Evolutionary conservation across 92 coral and sea anemone species (phyloP).

Genomic region (Zoanthus sansibaricus): DNA sequence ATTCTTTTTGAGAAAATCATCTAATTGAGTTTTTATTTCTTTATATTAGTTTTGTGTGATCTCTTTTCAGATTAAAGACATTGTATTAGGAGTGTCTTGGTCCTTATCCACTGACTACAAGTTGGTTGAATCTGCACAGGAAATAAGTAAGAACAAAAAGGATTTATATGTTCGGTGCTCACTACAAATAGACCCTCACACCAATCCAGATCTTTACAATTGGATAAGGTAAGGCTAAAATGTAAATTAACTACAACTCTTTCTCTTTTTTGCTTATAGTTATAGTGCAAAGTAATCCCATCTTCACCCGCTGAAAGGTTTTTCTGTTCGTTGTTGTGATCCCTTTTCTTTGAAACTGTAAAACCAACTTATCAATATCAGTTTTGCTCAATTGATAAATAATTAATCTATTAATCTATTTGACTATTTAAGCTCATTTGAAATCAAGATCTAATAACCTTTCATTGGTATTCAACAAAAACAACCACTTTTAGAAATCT

Average conservation of each 20-base stretch:
- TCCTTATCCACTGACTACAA: neutral
- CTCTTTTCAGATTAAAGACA: conserved; percentile 17
- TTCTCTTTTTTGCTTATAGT: neutral
- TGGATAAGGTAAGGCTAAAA: conserved; percentile 25
- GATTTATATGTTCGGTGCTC: conserved; percentile 14
- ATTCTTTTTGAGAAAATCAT: too few species aligned
- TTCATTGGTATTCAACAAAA: neutral
- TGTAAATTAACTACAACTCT: neutral
- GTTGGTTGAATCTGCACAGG: neutral
- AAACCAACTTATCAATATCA: too few species aligned
- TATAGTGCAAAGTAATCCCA: too few species aligned
- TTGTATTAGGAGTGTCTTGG: conserved; percentile 31
- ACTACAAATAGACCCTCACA: conserved; percentile 8
- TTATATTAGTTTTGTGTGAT: neutral
- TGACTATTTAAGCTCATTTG: neutral
- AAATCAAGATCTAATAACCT: too few species aligned
- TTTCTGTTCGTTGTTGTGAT: too few species aligned
- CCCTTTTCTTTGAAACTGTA: too few species aligned
- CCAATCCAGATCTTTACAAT: neutral
- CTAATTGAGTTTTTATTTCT: neutral
- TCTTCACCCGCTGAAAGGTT: too few species aligned
- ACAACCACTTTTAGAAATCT: conserved; percentile 43
- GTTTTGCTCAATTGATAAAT: too few species aligned
- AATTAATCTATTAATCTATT: too few species aligned
- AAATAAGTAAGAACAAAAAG: conserved; percentile 9